phyloP scores from a whole-genome alignment of 2,113 vertebrate species.

The Nestor notabilis region DNA sequence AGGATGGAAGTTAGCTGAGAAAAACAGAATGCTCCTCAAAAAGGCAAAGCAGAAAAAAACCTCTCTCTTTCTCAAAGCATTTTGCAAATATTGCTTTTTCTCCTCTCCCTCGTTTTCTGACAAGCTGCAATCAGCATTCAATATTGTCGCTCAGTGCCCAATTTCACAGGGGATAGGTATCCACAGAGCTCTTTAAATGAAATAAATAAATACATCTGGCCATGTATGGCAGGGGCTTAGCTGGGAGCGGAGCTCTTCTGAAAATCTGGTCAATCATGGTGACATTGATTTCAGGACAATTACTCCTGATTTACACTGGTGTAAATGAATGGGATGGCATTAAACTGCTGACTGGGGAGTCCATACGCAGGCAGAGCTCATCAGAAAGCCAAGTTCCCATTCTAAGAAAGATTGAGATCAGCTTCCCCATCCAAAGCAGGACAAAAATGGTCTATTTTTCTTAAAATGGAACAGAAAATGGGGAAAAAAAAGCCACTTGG shows the following conservation, averaged over 20 bases:
- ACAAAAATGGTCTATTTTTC: constrained; percentile 60
- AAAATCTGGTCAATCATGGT: constrained; percentile 58
- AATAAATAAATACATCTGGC: constrained; percentile 70
- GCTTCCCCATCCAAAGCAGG: constrained; percentile 66
- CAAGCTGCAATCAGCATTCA: constrained; percentile 56
- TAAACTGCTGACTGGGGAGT: constrained; percentile 65
- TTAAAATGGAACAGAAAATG: constrained; percentile 54
- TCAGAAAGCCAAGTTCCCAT: constrained; percentile 50
- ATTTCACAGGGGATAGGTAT: constrained; percentile 42
- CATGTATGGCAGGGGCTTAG: neutral
- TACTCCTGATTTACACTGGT: constrained; percentile 67
- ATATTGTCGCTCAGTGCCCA: constrained; percentile 38
- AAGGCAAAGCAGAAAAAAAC: neutral
- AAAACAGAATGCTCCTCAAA: neutral
- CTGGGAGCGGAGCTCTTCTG: constrained; percentile 47
- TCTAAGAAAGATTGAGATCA: constrained; percentile 64
- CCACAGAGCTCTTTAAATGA: constrained; percentile 41
- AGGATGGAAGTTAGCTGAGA: neutral
- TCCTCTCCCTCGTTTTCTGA: constrained; percentile 45
- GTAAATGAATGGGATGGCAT: constrained; percentile 63
- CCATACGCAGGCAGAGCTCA: constrained; percentile 59
- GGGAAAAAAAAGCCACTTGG: neutral
- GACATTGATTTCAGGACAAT: constrained; percentile 68
- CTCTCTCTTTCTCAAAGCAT: neutral
- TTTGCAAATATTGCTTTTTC: constrained; percentile 60